Evolutionary conservation across 37 sponge, comb jelly and placozoan genomes (phyloP).

Genomic region (Agelas oroides): DNA sequence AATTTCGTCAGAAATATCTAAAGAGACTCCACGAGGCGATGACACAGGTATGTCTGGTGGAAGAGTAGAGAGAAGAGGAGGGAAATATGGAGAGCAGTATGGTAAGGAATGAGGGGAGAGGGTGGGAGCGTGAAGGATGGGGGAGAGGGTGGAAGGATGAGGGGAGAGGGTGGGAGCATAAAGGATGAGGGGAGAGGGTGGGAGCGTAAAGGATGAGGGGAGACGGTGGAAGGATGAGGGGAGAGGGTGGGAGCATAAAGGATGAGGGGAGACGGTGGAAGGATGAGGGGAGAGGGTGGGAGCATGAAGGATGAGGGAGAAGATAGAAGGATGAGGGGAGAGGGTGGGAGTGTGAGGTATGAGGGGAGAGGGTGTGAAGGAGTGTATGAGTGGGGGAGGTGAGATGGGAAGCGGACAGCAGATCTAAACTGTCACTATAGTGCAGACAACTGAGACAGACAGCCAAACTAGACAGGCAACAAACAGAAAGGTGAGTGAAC

Average conservation of each 20-base stretch:
- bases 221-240: too few relatives aligned
- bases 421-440: too few relatives aligned
- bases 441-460: too few relatives aligned
- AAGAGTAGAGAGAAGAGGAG: too few relatives aligned
- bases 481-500: not conserved
- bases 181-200: too few relatives aligned
- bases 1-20: constrained; percentile 64
- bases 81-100: not conserved
- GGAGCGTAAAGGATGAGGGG: too few relatives aligned
- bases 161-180: too few relatives aligned
- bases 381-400: not conserved
- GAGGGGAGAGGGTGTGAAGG: not conserved
- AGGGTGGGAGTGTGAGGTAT: not conserved
- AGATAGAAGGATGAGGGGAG: not conserved
- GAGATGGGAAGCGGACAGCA: not conserved
- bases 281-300: not conserved
- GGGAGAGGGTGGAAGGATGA: too few relatives aligned
- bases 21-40: constrained; percentile 27
- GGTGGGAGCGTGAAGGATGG: too few relatives aligned
- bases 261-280: not conserved
- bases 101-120: not conserved
- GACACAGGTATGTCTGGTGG: constrained; percentile 26
- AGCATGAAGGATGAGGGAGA: not conserved
- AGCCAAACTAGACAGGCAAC: too few relatives aligned
- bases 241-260: too few relatives aligned